These are phyloP conservation scores for Streptopelia turtur DNA, from an alignment of 2,797 vertebrate species.

Conservation along the genomic window DNA sequence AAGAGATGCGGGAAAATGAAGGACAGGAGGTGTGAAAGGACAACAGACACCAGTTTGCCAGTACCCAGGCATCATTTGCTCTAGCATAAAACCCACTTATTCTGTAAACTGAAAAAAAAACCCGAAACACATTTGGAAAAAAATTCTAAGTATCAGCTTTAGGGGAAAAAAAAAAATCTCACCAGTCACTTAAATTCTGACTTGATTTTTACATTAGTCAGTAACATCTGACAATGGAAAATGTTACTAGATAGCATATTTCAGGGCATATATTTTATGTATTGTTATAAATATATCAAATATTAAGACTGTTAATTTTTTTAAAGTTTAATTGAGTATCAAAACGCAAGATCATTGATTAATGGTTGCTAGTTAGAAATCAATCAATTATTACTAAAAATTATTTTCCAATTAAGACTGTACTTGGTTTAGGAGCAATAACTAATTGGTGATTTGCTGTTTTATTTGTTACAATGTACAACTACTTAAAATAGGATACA, in stretches of 20 bases:
- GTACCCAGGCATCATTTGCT: neutral
- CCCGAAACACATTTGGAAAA: neutral
- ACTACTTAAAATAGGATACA: conserved; percentile 41
- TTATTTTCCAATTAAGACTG: conserved; percentile 43
- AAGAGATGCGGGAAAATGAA: neutral
- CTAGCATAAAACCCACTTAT: conserved; percentile 3
- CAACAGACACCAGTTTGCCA: neutral
- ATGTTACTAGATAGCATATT: accelerated
- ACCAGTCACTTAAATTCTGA: neutral
- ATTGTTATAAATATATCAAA: neutral
- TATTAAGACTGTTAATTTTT: neutral
- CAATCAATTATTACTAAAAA: conserved; percentile 49
- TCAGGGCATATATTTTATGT: neutral
- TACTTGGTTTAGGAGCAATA: conserved; percentile 8
- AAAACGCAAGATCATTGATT: neutral
- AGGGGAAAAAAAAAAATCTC: neutral
- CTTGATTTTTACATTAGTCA: neutral
- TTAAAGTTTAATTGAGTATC: neutral
- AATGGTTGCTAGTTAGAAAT: neutral
- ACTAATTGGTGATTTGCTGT: conserved; percentile 58
- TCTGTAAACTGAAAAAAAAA: conserved; percentile 28
- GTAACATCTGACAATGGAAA: neutral
- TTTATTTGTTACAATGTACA: conserved; percentile 53
- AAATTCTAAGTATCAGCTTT: neutral
- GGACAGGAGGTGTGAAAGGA: neutral